A percentile compares a stretch with the other conserved stretches of the same genome.
phyloP scores from a whole-genome alignment of 1,140 invertebrate genomes.

The Aricia agestis region DNA sequence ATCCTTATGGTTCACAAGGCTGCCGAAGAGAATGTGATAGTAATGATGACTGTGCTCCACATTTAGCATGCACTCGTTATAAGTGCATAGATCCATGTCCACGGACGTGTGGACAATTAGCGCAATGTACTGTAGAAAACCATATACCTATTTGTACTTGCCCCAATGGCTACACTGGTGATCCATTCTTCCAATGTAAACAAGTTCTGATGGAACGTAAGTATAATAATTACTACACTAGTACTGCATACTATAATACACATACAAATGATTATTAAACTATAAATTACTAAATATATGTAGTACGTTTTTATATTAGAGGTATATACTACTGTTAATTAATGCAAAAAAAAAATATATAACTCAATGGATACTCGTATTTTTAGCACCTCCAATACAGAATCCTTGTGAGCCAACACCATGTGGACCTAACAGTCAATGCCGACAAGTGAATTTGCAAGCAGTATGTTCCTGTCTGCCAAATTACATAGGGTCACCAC shows the following conservation, averaged over 20 bases:
- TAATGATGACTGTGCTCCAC: constrained; percentile 83
- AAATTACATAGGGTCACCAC: constrained; percentile 83
- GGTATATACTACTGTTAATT: too few relatives aligned
- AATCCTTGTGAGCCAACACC: constrained; percentile 85
- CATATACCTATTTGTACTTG: constrained; percentile 88
- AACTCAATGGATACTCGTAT: neutral
- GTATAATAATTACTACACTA: constrained; percentile 33
- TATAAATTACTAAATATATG: too few relatives aligned
- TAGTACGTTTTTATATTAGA: too few relatives aligned
- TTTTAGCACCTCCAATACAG: constrained; percentile 76
- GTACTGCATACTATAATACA: neutral
- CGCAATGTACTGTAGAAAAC: constrained; percentile 84
- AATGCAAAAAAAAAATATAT: too few relatives aligned
- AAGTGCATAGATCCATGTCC: constrained; percentile 88
- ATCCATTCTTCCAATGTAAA: constrained; percentile 87
- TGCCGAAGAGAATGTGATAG: constrained; percentile 86
- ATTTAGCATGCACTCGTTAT: constrained; percentile 83
- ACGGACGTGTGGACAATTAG: constrained; percentile 83
- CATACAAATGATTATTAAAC: neutral
- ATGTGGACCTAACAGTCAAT: constrained; percentile 88
- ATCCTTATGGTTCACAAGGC: constrained; percentile 81
- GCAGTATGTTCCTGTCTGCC: constrained; percentile 86
- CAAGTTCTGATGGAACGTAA: constrained; percentile 76
- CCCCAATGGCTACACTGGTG: constrained; percentile 83
- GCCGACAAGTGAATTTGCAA: constrained; percentile 81